Evolutionary conservation across 2,888 invertebrate genomes (phyloP), one percentile per base, ranked within the genome.

Genomic region (Coleophora deauratella): DNA sequence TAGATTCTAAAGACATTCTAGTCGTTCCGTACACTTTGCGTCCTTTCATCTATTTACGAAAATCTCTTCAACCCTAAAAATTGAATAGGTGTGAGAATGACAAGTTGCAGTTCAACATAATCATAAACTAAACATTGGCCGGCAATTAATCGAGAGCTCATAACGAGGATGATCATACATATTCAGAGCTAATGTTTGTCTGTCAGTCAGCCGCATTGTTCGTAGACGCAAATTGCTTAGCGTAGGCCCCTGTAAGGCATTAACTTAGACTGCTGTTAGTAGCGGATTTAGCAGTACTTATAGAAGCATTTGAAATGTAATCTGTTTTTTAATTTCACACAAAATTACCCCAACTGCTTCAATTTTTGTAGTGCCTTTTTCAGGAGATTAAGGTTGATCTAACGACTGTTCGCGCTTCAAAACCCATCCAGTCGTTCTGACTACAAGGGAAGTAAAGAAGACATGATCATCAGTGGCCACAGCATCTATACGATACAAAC

Each of bases 31-130:
- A n/a, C n/a, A n/a, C n/a, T n/a, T n/a, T n/a, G n/a, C n/a, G n/a
- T n/a, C 21, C 21, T 6, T 21, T 3, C 6, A 31, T 31, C 6
- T 8, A 31, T 10, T 31, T 31, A n/a, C n/a, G 8, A n/a, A 31
- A n/a, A 3, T 9, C 31, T 31, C 31, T 9, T 54, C 66, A 76
- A 42, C 77, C 78, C 78, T 77, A 55, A 15, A 55, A 51, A 50
- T 46, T 38, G 53, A 64, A 55, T 44, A 78, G 76, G 78, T 78
- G 78, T 73, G 76, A 79, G 78, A 77, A 73, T 73, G 74, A 76
- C 64, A 72, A 71, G 68, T 68, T 54, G 61, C 48, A 44, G 60
- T 54, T 49, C 54, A 53, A 57, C 55, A 47, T 61, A 66, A 65
- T 62, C 62, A 50, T 52, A 58, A 21, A 21, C 11, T 11, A 50